Percentiles rank a stretch among this genome's conserved stretches.
Conservation (phyloP, 2,113 vertebrate species). For the Mus pahari region DNA sequence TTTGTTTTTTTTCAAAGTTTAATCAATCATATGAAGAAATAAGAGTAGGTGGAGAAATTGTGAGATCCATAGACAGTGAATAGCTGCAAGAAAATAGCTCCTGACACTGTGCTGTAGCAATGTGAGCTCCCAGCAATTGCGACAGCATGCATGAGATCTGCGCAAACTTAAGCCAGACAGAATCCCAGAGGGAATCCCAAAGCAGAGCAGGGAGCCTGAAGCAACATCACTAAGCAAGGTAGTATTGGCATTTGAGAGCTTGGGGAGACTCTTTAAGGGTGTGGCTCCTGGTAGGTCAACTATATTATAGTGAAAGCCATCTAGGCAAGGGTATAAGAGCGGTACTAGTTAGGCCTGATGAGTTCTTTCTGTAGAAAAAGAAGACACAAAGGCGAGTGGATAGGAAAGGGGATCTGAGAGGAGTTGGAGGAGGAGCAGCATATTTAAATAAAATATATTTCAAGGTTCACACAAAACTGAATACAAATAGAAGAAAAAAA, state of each 20-base stretch:
- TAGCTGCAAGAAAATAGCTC: neutral
- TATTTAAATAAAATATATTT: neutral
- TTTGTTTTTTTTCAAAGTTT: neutral
- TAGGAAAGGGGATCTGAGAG: neutral
- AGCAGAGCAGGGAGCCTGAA: neutral
- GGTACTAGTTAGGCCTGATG: neutral
- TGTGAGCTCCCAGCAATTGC: neutral
- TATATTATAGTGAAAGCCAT: neutral
- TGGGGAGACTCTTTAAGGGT: neutral
- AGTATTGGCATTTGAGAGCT: neutral
- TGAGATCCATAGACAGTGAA: no score
- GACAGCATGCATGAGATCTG: neutral
- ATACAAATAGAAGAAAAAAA: neutral
- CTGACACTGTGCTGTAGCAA: no score
- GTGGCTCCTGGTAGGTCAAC: neutral
- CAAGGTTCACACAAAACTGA: neutral
- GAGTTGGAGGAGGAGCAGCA: neutral
- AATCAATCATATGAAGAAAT: neutral
- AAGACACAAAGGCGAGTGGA: neutral
- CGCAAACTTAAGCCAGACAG: neutral
- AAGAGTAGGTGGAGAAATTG: neutral
- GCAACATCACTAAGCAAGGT: neutral
- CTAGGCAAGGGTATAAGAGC: neutral
- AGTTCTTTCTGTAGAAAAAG: neutral
- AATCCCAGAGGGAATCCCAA: neutral